Base-by-base conservation (phyloP, 23 tunicate genomes). In the Ciona savignyi region DNA sequence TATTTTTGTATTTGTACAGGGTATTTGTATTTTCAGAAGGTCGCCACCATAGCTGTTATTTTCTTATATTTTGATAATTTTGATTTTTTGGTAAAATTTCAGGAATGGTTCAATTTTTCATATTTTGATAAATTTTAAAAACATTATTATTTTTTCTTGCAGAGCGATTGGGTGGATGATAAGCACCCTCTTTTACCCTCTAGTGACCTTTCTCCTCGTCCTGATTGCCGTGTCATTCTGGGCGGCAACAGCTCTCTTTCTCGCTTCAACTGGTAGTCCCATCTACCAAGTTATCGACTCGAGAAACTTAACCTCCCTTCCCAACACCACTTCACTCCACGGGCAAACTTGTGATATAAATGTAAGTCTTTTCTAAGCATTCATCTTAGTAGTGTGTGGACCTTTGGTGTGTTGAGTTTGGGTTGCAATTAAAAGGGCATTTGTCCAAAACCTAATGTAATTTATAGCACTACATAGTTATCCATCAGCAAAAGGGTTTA, bases 211-310 rank as follows among this genome's bases (percentile, higher is more conserved):
- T 56, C 63, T 81, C 23, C 75, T 93, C 3, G 82, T 73, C 9
- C 34, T 86, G 67, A 64, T 86, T 25, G 93, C 81, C 23, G 63
- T 81, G 22, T 60, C 90, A 1, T 93, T 81, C 67, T 93, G 93
- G 93, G 88, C 88, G 0, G 85, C 86, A 25, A 93, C 98, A 9
- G 93, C 98, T 4, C 73, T 86, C 35, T 93, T 86, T 67, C 74
- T 93, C n/a, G 98, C 98, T 2, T 84, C 97, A n/a, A 29, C 97
- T 31, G 96, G 96, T 3, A 78, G 83, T 63, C 95, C 95, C 0
- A 73, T 88, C 1, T 90, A 95, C 69, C 30, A 66, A 61, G 86
- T 83, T 15, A 60, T 84, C 30, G 96, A 95, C 68, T 20, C 69
- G 22, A 77, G 91, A 32, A 77, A 77, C 49, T 63, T 49, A 23